A percentile compares a stretch with the other conserved stretches of the same genome.
Evolutionary conservation across 1,140 invertebrate species (phyloP).

Genomic region (Hypsibius dujardini): DNA sequence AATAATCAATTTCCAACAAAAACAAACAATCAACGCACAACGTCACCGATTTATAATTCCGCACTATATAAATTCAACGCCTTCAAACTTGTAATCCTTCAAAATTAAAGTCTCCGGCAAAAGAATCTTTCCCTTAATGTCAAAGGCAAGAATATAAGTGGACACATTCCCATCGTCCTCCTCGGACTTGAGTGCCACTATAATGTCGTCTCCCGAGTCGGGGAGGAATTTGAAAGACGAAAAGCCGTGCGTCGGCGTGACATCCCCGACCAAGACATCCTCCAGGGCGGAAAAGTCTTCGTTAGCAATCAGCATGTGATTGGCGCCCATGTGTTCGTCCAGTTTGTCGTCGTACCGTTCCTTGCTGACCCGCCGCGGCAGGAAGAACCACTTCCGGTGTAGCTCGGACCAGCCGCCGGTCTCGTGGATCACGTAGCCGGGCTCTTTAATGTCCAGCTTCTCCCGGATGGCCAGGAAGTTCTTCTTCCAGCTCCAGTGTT

Average conservation of each 20-base stretch:
- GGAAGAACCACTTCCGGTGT: constrained; percentile 73
- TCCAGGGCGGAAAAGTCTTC: constrained; percentile 55
- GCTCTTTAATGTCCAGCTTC: constrained; percentile 43
- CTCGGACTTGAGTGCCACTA: constrained; percentile 82
- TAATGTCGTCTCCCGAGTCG: constrained; percentile 60
- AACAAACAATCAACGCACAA: too few species aligned
- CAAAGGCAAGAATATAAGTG: constrained; percentile 75
- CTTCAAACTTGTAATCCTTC: constrained; percentile 77
- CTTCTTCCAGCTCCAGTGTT: constrained; percentile 53
- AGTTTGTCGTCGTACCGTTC: constrained; percentile 70
- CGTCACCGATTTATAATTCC: too few species aligned
- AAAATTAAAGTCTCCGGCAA: constrained; percentile 58
- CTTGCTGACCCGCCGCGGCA: constrained; percentile 71
- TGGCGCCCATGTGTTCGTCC: constrained; percentile 78
- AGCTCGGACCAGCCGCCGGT: constrained; percentile 69
- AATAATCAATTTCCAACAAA: too few species aligned
- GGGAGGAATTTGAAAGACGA: constrained; percentile 97
- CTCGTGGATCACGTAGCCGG: constrained; percentile 92
- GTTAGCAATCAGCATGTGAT: constrained; percentile 65
- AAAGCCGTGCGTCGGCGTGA: constrained; percentile 65
- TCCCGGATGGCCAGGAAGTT: constrained; percentile 47
- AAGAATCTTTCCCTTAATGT: constrained; percentile 54
- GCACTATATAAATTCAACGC: constrained; percentile 84
- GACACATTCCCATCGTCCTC: constrained; percentile 71
- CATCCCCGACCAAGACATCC: constrained; percentile 45